Evolutionary conservation across 2,113 vertebrate genomes (phyloP).

Genomic region (Caracal caracal): DNA sequence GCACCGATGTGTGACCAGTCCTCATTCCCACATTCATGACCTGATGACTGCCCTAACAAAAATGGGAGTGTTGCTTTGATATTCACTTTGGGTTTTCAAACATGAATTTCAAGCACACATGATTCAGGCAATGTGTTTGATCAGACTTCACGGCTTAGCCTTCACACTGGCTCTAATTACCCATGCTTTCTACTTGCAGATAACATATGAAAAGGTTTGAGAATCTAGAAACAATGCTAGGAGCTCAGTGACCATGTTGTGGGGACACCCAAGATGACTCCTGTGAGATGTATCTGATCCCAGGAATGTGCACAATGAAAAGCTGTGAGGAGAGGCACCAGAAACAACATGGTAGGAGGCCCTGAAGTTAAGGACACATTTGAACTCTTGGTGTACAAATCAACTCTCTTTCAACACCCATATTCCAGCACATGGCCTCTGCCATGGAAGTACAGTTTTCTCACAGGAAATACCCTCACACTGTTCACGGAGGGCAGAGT

Average conservation of each 20-base stretch:
- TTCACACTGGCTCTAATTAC: background rate
- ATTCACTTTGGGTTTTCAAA: background rate
- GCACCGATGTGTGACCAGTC: background rate
- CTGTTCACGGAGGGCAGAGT: background rate
- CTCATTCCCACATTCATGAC: background rate
- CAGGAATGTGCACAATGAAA: background rate
- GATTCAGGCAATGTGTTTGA: background rate
- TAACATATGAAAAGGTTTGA: background rate
- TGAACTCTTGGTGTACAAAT: background rate
- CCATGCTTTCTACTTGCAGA: background rate
- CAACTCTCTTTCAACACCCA: background rate
- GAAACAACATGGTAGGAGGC: background rate
- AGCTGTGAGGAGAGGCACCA: background rate
- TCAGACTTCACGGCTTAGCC: background rate
- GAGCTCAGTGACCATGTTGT: background rate
- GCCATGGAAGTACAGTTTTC: background rate
- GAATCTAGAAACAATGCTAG: background rate
- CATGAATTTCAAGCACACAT: background rate
- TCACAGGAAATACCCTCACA: background rate
- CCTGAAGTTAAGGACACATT: background rate
- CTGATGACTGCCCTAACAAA: background rate
- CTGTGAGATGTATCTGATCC: background rate
- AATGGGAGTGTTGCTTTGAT: background rate
- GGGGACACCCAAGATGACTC: background rate
- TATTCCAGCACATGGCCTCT: background rate